phyloP scores from a whole-genome alignment of 37 sponge, comb jelly and placozoan genomes.

The Agelas oroides region DNA sequence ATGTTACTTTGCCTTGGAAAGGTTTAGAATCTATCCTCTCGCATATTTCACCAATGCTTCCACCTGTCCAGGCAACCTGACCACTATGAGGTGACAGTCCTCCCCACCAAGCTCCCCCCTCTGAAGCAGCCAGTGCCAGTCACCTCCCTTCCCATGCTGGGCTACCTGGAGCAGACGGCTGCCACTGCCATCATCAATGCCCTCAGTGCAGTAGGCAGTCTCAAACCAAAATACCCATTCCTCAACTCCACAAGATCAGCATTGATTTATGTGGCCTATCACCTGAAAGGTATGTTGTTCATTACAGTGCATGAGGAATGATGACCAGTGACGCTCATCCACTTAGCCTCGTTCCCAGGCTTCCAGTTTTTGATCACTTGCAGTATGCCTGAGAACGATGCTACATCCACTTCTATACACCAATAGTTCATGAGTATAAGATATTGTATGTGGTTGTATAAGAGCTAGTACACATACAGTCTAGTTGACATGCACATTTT shows the following conservation, averaged over 20 bases:
- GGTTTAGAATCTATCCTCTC: too few species aligned
- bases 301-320: too few species aligned
- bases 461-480: too few species aligned
- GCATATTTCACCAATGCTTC: too few species aligned
- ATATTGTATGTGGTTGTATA: too few species aligned
- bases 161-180: slow-evolving; percentile 95
- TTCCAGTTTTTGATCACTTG: too few species aligned
- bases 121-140: slow-evolving; percentile 68
- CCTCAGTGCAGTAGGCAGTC: slow-evolving; percentile 80
- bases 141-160: slow-evolving; percentile 89
- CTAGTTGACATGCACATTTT: too few species aligned
- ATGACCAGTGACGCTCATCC: background rate
- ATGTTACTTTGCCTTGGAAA: too few species aligned
- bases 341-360: too few species aligned
- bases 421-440: background rate
- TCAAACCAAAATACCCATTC: slow-evolving; percentile 95
- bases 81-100: slow-evolving; percentile 50
- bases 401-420: background rate
- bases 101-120: slow-evolving; percentile 95
- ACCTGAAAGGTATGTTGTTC: slow-evolving; percentile 95
- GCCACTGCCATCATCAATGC: slow-evolving; percentile 85
- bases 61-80: slow-evolving; percentile 64
- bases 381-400: too few species aligned
- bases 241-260: slow-evolving; percentile 78
- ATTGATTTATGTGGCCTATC: slow-evolving; percentile 83